A percentile compares a stretch with the other conserved stretches of the same genome.
Conservation (phyloP, 2,113 vertebrate species). For the Misgurnus anguillicaudatus region DNA sequence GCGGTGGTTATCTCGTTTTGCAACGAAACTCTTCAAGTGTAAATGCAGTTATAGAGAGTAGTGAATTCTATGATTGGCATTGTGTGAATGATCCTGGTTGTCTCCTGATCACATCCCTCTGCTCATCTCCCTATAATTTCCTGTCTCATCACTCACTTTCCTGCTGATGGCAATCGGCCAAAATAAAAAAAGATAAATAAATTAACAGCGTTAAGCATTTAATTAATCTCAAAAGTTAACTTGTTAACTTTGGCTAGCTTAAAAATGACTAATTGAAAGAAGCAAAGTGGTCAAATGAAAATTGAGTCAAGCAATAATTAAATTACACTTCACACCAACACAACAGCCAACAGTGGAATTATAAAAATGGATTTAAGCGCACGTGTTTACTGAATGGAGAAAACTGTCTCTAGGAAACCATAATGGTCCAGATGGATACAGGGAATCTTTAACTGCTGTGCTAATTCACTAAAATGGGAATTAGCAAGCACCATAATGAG, state of each 20-base stretch:
- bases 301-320: neutral
- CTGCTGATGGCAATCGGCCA: neutral
- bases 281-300: neutral
- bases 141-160: neutral
- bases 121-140: neutral
- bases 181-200: neutral
- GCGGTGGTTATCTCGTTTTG: too few relatives aligned
- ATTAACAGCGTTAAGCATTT: neutral
- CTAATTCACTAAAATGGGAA: slow-evolving; percentile 43
- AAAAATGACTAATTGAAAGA: neutral
- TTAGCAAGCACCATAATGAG: neutral
- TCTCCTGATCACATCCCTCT: too few relatives aligned
- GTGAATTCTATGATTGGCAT: too few relatives aligned
- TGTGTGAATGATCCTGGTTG: too few relatives aligned
- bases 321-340: neutral
- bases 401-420: slow-evolving; percentile 9
- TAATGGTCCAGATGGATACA: slow-evolving; percentile 31
- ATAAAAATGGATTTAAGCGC: neutral
- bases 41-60: too few relatives aligned
- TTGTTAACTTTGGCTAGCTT: neutral
- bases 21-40: too few relatives aligned
- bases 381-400: neutral
- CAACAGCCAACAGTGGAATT: slow-evolving; percentile 6
- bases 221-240: neutral
- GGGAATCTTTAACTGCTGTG: slow-evolving; percentile 40